These are phyloP conservation scores for Regulus satrapa DNA, from an alignment of 2,113 vertebrate species.

Conservation along the genomic window DNA sequence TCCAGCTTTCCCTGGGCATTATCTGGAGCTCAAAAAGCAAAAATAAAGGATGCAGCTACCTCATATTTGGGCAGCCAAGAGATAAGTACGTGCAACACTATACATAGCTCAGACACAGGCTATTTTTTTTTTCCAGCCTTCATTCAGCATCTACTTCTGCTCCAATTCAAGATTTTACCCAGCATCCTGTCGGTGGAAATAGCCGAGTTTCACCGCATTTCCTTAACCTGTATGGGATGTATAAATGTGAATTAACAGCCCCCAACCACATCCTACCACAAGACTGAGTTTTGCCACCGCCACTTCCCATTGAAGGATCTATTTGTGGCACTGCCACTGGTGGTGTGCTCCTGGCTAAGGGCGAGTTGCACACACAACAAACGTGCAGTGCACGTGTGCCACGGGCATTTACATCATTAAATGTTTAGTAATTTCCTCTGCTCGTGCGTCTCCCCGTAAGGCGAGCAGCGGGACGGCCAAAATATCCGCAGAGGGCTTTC, in stretches of 20 bases:
- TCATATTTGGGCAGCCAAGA: neutral
- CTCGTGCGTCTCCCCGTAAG: neutral
- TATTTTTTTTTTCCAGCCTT: neutral
- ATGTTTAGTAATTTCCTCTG: neutral
- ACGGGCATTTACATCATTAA: neutral
- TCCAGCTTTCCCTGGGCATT: neutral
- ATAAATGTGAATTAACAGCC: constrained; percentile 1
- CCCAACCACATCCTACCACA: constrained; percentile 54
- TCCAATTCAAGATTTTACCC: constrained; percentile 29
- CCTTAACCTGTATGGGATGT: neutral
- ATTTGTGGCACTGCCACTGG: neutral
- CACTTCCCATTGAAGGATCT: constrained; percentile 26
- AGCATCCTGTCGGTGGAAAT: neutral
- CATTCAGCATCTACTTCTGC: constrained; percentile 31
- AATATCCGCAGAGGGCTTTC: neutral
- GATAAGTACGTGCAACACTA: neutral
- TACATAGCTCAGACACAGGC: neutral
- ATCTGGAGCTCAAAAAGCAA: neutral
- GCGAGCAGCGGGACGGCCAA: neutral
- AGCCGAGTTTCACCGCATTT: neutral
- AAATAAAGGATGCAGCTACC: neutral
- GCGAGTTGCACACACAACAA: neutral
- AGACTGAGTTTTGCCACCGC: neutral
- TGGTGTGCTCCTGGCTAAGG: neutral
- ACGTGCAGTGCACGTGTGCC: neutral